Base-by-base conservation (phyloP, 2,888 invertebrate species). In the Drosophila buzzatii region DNA sequence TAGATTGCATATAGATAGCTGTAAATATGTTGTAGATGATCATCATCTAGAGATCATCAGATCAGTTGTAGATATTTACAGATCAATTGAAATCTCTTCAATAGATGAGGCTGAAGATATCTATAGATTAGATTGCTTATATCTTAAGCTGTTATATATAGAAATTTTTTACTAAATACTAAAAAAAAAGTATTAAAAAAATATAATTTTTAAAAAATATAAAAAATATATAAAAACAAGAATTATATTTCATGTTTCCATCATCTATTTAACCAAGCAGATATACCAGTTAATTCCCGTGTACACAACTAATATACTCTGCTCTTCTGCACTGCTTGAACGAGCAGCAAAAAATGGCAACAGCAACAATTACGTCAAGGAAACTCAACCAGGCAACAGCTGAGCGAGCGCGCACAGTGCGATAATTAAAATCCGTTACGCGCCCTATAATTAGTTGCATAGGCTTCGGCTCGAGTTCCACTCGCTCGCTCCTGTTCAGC, bases 361-460 rank as follows among this genome's bases (percentile, higher is more conserved):
- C 61, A 76, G 77, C 77, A 78, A 78, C 81, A 81, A 82, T 81
- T 69, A 69, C 71, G 66, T 61, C 51, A 41, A 53, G 42, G 49
- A 55, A 59, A 45, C 6, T 45, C 31, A 69, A 37, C 37, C 52
- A 66, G 84, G 86, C 85, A 85, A 90, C 85, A 85, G 85, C 85
- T 85, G 90, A 89, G 53, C 53, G 51, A 51, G 51, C 51, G 70
- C 68, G 63, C 62, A 42, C 68, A 66, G 67, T 55, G 85, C 64
- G 83, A 85, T 85, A 85, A 90, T 85, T 90, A 90, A 85, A 85
- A 85, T 88, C 90, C 83, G 81, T 72, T 78, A 86, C 89, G 86
- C 86, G 82, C 87, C 89, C 89, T 85, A 73, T 90, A 90, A 90
- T 86, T 86, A 86, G 85, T 82, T 90, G 89, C 82, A 76, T 71